phyloP scores from a whole-genome alignment of 2,113 vertebrate species.

The Coreoperca whiteheadi region DNA sequence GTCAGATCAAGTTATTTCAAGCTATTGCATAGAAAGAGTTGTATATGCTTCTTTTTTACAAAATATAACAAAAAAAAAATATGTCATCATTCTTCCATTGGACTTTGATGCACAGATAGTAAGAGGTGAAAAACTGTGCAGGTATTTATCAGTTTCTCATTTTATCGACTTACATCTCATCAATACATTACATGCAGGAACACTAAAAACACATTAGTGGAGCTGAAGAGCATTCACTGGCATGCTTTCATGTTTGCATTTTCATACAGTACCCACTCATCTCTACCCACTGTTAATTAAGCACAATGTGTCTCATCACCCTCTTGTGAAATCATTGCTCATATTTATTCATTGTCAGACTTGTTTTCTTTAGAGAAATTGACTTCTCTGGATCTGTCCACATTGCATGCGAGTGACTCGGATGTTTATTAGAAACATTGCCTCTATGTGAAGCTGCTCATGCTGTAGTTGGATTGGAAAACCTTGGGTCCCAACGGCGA shows the following conservation, averaged over 20 bases:
- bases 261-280: background rate
- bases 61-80: no score
- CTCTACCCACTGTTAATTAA: constrained; percentile 12
- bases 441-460: constrained; percentile 19
- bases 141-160: background rate
- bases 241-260: background rate
- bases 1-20: background rate
- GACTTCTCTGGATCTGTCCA: constrained; percentile 20
- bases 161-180: background rate
- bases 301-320: background rate
- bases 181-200: background rate
- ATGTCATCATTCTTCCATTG: background rate
- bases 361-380: constrained; percentile 32
- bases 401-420: background rate
- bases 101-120: no score
- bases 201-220: background rate
- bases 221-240: background rate
- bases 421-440: constrained; percentile 47
- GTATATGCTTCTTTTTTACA: no score
- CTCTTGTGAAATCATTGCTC: constrained; percentile 32
- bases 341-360: constrained; percentile 27
- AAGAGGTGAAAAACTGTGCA: background rate
- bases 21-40: background rate
- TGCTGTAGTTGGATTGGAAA: constrained; percentile 35
- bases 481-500: constrained; percentile 24